Percentiles rank a stretch among this genome's conserved stretches.
phyloP scores from a whole-genome alignment of 1,140 invertebrate genomes.

The Bombus sibiricus region DNA sequence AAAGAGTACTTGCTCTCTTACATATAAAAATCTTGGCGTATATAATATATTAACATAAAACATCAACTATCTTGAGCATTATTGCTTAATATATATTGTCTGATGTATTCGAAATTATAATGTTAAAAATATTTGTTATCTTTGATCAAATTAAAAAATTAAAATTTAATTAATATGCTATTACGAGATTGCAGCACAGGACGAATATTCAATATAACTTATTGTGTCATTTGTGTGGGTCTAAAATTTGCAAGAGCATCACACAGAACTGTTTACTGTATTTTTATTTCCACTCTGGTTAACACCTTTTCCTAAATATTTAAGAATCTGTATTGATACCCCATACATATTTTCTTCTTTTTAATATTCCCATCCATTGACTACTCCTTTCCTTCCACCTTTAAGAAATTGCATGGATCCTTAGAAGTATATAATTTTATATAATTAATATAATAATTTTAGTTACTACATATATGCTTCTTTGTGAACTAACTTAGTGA shows the following conservation, averaged over 20 bases:
- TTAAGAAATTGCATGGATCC: background rate
- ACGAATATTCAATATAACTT: background rate
- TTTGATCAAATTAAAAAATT: background rate
- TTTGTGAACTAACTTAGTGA: no score
- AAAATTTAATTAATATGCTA: background rate
- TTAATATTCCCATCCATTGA: background rate
- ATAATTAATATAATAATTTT: background rate
- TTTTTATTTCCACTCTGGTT: slow-evolving; percentile 33
- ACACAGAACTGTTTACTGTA: slow-evolving; percentile 45
- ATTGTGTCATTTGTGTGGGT: slow-evolving; percentile 19
- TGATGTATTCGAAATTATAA: background rate
- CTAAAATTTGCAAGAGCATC: slow-evolving; percentile 61
- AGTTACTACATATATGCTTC: background rate
- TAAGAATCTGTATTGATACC: slow-evolving; percentile 15
- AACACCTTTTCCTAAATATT: slow-evolving; percentile 43
- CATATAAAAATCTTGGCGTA: background rate
- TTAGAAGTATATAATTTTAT: background rate
- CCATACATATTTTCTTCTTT: slow-evolving; percentile 27
- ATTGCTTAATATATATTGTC: background rate
- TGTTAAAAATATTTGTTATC: background rate
- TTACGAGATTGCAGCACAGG: background rate
- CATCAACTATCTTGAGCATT: background rate
- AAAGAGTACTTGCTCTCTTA: background rate
- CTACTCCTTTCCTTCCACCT: background rate
- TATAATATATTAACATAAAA: background rate